Conservation (phyloP, 2,113 vertebrate genomes). For the Triplophysa siluroides region DNA sequence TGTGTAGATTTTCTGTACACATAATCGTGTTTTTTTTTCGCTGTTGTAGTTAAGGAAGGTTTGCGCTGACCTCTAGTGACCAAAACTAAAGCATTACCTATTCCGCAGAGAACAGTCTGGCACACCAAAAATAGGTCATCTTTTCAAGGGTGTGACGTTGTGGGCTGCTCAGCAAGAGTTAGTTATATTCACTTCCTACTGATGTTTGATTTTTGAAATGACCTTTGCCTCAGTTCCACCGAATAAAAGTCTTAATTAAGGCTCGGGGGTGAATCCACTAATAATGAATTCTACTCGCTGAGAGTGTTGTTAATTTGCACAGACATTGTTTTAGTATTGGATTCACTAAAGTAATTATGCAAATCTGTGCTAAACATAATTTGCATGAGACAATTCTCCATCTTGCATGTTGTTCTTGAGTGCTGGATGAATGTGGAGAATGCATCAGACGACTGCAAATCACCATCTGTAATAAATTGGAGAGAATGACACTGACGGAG, state of each 20-base stretch:
- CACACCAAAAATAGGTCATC: neutral
- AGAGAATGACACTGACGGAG: no score
- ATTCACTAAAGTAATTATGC: no score
- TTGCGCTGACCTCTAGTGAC: slow-evolving; percentile 33
- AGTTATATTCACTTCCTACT: neutral
- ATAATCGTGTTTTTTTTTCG: no score
- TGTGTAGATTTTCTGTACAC: no score
- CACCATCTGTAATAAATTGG: no score
- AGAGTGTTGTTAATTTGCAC: neutral
- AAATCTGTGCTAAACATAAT: no score
- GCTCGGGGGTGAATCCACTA: neutral
- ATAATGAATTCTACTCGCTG: no score
- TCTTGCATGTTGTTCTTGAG: no score
- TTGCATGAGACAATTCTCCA: no score
- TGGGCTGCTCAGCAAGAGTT: neutral
- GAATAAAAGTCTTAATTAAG: neutral
- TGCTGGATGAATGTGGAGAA: no score
- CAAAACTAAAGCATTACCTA: neutral
- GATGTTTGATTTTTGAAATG: neutral
- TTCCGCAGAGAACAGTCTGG: neutral
- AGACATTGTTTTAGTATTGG: no score
- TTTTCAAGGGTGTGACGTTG: neutral
- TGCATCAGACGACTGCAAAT: no score
- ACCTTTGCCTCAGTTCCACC: neutral
- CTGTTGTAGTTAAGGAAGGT: neutral